Base-by-base conservation (phyloP, 1,140 invertebrate species). In the Bombus haemorrhoidalis region DNA sequence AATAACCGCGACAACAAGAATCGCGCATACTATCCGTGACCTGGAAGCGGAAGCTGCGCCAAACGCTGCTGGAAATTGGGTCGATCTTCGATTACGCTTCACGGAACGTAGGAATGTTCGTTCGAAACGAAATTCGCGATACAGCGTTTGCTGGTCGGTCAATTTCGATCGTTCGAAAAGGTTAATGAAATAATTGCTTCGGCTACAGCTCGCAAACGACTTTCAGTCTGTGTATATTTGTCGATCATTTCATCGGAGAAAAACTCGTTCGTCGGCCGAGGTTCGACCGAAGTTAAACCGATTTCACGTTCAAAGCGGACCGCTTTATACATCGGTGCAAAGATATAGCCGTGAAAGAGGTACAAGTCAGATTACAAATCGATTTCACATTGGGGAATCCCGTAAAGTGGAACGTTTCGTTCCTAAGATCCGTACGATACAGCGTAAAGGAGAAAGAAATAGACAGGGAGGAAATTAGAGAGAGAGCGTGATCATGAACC, bases 1-100 rank as follows among this genome's bases (percentile, higher is more conserved):
- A 28, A 41, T 47, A 34, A 34, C 53, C 34, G 34, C 43, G 74
- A 83, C 77, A 77, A 76, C 73, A 68, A 64, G 62, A 53, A 39
- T 13, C 25, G 22, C 43, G 37, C 34, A 28, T 43, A 43, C 53
- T 32, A 64, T 68, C 72, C 43, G 34, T 66, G 9, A 25, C 12
- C 32, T 25, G 34, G 22, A 43, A n/a, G 4, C 3, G 37, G 18
- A 13, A 68, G n/a, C n/a, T 6, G 32, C 1, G 5, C 4, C 28
- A 25, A 53, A 72, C 39, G 15, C 8, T 0, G 9, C 1, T 25
- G 6, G 18, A 32, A 81, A 72, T 59, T 53, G 68, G 79, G 68
- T 72, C 47, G 37, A 37, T 47, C 64, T n/a, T 68, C 28, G 13
- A 77, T 81, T 41, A 41, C 25, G 5, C 18, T 13, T 15, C 12